phyloP scores from a whole-genome alignment of 2,888 invertebrate genomes.

The Siphlonurus alternatus region DNA sequence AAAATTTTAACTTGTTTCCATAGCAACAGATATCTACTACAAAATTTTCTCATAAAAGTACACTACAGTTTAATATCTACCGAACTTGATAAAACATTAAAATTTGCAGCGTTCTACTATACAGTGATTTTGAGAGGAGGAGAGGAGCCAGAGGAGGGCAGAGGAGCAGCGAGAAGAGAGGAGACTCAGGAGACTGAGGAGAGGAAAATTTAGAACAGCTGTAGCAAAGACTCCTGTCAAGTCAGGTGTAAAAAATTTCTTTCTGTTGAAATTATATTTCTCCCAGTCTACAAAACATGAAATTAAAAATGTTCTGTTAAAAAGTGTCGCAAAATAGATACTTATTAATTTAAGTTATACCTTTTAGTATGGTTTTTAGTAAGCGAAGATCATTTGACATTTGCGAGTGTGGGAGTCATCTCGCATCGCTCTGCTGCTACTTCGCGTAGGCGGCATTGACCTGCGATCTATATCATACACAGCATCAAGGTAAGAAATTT shows the following conservation, averaged over 20 bases:
- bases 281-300: too few species aligned
- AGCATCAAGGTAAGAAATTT: neutral
- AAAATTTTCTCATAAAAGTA: too few species aligned
- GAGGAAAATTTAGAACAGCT: too few species aligned
- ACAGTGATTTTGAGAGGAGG: neutral
- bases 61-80: too few species aligned
- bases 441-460: neutral
- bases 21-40: neutral
- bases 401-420: neutral
- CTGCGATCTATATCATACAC: neutral
- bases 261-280: too few species aligned
- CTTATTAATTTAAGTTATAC: too few species aligned
- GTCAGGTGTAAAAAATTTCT: too few species aligned
- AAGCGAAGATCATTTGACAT: neutral
- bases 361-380: neutral
- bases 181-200: too few species aligned
- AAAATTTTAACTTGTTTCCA: neutral
- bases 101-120: too few species aligned
- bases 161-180: neutral
- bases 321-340: too few species aligned
- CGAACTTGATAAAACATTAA: too few species aligned
- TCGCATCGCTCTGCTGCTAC: neutral
- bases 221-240: neutral
- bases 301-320: too few species aligned
- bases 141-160: neutral